Percentiles rank a stretch among this genome's conserved stretches.
phyloP scores from a whole-genome alignment of 1,140 invertebrate species.

The Heliconius himera region DNA sequence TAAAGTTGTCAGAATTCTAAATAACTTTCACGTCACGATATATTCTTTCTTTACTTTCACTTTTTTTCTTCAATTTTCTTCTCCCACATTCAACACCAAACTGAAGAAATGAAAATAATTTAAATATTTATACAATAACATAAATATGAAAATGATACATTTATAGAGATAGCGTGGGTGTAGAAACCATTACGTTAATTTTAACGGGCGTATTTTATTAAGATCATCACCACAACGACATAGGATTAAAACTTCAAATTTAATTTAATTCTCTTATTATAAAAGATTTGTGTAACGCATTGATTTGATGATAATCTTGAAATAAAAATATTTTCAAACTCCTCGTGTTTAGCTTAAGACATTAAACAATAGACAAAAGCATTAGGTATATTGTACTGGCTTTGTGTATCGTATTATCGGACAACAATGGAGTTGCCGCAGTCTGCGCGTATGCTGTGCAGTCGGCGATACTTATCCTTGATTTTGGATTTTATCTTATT shows the following conservation, averaged over 20 bases:
- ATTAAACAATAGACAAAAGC: constrained; percentile 67
- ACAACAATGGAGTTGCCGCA: constrained; percentile 53
- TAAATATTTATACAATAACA: background rate
- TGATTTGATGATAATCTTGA: background rate
- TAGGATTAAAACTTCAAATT: too few relatives aligned
- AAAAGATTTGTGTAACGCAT: background rate
- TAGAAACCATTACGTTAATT: background rate
- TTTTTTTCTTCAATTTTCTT: background rate
- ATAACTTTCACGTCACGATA: constrained; percentile 6
- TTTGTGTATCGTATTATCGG: constrained; percentile 68
- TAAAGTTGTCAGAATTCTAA: constrained; percentile 10
- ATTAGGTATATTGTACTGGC: constrained; percentile 63
- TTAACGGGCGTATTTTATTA: too few relatives aligned
- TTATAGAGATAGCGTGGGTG: too few relatives aligned
- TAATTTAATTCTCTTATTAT: too few relatives aligned
- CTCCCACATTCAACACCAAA: background rate
- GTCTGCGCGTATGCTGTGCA: constrained; percentile 33
- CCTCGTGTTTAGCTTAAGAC: constrained; percentile 61
- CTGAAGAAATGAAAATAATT: too few relatives aligned
- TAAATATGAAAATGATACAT: background rate
- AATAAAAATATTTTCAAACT: constrained; percentile 29
- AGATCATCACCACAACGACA: too few relatives aligned
- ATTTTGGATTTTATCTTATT: constrained; percentile 26
- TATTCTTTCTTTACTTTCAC: background rate
- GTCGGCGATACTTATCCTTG: constrained; percentile 45